phyloP scores from a whole-genome alignment of 2,113 vertebrate genomes.

The Recurvirostra avosetta region DNA sequence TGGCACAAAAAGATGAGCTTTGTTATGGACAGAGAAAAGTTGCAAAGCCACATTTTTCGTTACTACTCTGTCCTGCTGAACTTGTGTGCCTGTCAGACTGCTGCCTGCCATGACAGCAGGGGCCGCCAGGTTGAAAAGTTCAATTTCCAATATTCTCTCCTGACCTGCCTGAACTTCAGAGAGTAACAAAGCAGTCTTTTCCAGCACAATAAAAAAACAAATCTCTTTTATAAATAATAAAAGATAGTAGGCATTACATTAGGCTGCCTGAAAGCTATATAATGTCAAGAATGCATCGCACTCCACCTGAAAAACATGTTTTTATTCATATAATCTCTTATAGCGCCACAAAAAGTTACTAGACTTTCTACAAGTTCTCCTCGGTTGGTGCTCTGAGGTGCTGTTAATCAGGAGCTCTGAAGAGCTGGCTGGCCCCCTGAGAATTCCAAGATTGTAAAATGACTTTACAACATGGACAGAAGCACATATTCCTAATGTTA shows the following conservation, averaged over 20 bases:
- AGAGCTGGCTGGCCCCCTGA: not conserved
- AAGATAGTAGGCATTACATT: not conserved
- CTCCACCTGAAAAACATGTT: not conserved
- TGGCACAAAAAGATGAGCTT: constrained; percentile 74
- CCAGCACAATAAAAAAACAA: not conserved
- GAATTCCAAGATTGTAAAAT: not conserved
- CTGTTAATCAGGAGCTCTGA: not conserved
- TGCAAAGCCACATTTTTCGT: constrained; percentile 69
- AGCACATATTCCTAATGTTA: not conserved
- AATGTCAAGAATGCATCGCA: constrained; percentile 18
- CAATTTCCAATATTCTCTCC: constrained; percentile 60
- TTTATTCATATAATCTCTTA: not conserved
- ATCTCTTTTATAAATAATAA: constrained; percentile 13
- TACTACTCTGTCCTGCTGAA: constrained; percentile 43
- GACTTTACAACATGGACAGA: not conserved
- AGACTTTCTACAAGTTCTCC: not conserved
- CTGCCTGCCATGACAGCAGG: constrained; percentile 12
- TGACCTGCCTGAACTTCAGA: constrained; percentile 24
- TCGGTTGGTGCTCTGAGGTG: not conserved
- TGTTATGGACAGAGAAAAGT: constrained; percentile 74
- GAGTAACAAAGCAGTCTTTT: not conserved
- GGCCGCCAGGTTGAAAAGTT: constrained; percentile 62
- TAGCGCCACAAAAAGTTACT: not conserved
- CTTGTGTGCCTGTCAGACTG: constrained; percentile 16
- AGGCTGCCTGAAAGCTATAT: not conserved